phyloP scores from a whole-genome alignment of 2,113 vertebrate genomes.

The Brienomyrus longianalis region DNA sequence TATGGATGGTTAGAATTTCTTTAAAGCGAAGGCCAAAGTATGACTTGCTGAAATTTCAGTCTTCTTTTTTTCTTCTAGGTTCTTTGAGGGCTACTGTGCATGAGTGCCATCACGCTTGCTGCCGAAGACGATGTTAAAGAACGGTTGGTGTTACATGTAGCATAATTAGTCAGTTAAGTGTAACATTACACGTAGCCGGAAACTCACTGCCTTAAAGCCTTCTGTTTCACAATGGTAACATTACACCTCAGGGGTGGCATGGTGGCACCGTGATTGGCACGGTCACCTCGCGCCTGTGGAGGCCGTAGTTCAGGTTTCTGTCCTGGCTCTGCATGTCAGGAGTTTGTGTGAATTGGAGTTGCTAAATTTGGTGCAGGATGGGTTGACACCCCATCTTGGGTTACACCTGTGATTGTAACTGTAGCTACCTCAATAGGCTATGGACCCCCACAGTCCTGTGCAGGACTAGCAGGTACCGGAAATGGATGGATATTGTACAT shows the following conservation, averaged over 20 bases:
- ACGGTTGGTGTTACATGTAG: background rate
- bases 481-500: background rate
- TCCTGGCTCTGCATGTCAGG: background rate
- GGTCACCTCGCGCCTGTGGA: background rate
- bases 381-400: background rate
- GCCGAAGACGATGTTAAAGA: background rate
- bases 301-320: background rate
- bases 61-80: background rate
- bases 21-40: background rate
- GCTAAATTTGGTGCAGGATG: background rate
- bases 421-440: background rate
- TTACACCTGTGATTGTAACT: background rate
- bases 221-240: background rate
- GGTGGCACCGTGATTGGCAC: background rate
- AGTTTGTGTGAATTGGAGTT: background rate
- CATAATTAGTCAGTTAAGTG: background rate
- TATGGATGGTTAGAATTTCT: background rate
- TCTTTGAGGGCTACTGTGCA: background rate
- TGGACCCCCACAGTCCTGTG: background rate
- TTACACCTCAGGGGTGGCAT: background rate
- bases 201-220: background rate
- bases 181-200: background rate
- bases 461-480: background rate
- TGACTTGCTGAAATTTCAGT: background rate
- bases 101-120: background rate